Evolutionary conservation across 2,113 vertebrate species (phyloP).

Genomic region (Agapornis roseicollis): DNA sequence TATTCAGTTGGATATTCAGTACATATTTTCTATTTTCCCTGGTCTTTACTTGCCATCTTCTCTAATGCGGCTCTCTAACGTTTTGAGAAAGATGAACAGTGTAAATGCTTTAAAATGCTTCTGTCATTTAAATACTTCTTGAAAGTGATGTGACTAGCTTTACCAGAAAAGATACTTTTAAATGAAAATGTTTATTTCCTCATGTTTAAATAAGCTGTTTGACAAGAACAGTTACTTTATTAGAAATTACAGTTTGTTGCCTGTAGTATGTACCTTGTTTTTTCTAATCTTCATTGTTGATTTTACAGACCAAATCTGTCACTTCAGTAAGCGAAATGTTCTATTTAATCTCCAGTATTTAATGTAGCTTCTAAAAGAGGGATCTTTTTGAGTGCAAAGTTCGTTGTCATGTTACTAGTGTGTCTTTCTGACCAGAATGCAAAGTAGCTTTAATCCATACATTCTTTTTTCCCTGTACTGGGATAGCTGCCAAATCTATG

Average conservation of each 20-base stretch:
- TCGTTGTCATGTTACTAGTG: constrained; percentile 72
- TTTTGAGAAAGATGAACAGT: not conserved
- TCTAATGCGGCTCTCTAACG: not conserved
- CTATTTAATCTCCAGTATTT: constrained; percentile 42
- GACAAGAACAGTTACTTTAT: not conserved
- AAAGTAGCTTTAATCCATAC: constrained; percentile 79
- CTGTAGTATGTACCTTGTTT: not conserved
- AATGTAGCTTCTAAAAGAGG: constrained; percentile 53
- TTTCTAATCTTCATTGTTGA: not conserved
- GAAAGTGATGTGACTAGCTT: not conserved
- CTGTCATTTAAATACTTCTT: not conserved
- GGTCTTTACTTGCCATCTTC: not conserved
- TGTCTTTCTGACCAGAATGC: constrained; percentile 73
- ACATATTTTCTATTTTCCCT: not conserved
- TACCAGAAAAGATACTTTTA: not conserved
- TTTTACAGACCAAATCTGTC: not conserved
- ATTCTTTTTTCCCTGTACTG: constrained; percentile 73
- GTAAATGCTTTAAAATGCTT: not conserved
- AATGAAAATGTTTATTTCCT: not conserved
- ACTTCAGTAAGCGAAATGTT: constrained; percentile 14
- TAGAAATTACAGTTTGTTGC: not conserved
- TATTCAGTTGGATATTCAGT: not conserved
- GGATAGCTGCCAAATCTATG: constrained; percentile 68
- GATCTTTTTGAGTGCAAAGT: constrained; percentile 71
- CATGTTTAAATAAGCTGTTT: not conserved